Evolutionary conservation across 2,888 invertebrate species (phyloP), one percentile per base, ranked within the genome.

Genomic region (Brenthis hecate): DNA sequence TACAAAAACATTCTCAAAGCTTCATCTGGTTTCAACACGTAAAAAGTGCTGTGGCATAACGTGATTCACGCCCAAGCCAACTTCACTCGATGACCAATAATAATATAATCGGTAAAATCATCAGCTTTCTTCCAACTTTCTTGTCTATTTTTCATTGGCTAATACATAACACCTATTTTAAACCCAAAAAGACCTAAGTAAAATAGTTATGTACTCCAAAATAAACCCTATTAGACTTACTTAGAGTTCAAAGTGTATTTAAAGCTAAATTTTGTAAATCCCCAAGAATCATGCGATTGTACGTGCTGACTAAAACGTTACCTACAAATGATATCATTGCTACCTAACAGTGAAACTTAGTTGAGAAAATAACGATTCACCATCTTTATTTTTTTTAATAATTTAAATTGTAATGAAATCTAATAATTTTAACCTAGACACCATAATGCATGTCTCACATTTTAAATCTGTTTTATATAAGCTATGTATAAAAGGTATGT

Each of bases 41-140:
- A 6, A 32, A 48, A 60, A 16, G 50, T 50, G 60, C 50, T 60
- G 23, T 13, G 16, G 50, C 13, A 19, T 56, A 23, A 60, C 19
- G 36, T 69, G 65, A 69, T 28, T 69, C 68, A 69, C 65, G 60
- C 65, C 36, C 36, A 43, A 13, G 60, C 50, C 56, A 56, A 36
- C 63, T 13, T 32, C 43, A 32, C 32, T 13, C 53, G 47, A 56
- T 69, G 57, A 57, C 69, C 69, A 69, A 69, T 69, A 69, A 64
- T 60, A 43, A 11, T 11, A 68, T 58, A 70, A 67, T 70, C 58
- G 60, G 67, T 67, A 67, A 67, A 70, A 61, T 63, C 63, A 56
- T 67, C 60, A 64, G 60, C 67, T 70, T 70, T 70, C 70, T 70
- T 65, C 47, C 47, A 53, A 57, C 65, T 47, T 62, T 16, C 56